Evolutionary conservation across 2,113 vertebrate genomes (phyloP).

Genomic region (Anas platyrhynchos): DNA sequence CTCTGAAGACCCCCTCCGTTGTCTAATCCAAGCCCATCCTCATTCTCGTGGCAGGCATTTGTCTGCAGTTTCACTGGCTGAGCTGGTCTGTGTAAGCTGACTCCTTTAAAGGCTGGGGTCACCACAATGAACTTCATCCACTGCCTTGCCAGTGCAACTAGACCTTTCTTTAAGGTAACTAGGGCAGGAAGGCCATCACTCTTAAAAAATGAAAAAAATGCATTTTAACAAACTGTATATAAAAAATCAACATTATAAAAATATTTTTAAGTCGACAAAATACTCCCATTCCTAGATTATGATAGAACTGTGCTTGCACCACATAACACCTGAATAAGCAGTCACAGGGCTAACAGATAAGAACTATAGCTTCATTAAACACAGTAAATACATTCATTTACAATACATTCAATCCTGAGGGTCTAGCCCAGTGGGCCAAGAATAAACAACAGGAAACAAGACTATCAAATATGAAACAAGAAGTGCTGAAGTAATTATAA

Average conservation of each 20-base stretch:
- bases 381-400: neutral
- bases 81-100: constrained; percentile 88
- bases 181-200: constrained; percentile 95
- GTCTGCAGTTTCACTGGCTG: constrained; percentile 85
- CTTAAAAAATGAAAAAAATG: constrained; percentile 64
- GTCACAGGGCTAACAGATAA: neutral
- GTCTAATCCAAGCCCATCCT: constrained; percentile 84
- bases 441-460: neutral
- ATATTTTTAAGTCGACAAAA: neutral
- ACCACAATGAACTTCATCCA: constrained; percentile 99
- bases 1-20: constrained; percentile 91
- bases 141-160: constrained; percentile 94
- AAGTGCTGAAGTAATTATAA: neutral
- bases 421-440: neutral
- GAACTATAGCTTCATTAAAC: neutral
- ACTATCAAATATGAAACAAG: neutral
- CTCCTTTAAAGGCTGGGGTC: constrained; percentile 95
- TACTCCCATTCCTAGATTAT: neutral
- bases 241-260: neutral
- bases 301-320: neutral
- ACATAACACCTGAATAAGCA: neutral
- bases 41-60: constrained; percentile 71
- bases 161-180: constrained; percentile 96
- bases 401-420: neutral
- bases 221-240: neutral